Evolutionary conservation across 2,797 vertebrate genomes (phyloP), one percentile per base, ranked within the genome.

Genomic region (Enteromius paludinosus): DNA sequence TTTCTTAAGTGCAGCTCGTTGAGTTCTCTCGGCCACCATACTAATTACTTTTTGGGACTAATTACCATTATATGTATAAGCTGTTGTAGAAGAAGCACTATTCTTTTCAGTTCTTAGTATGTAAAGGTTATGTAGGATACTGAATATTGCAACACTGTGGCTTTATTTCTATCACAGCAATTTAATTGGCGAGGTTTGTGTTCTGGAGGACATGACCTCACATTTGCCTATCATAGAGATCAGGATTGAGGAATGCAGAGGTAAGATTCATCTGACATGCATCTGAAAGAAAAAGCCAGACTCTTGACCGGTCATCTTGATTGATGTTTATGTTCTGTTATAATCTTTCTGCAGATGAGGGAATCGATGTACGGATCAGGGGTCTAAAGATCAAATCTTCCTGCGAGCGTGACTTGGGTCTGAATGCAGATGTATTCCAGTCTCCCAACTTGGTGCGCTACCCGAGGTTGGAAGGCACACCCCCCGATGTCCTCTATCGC

Each of bases 341-440:
- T 74, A 8, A 15, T 79, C 33, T 38, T 81, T 73, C 20, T 11
- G 17, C 89, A 99, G 98, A 99, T 88, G 97, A 98, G 35, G 98
- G 98, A 0, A 99, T 99, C 56, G 98, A 99, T 8, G 98, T 99
- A 69, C 96, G 98, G 81, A 97, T 99, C 83, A 94, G 96, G 75
- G 97, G 97, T 25, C 91, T 99, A 88, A 99, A 99, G 94, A 98
- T 99, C 87, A 99, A 98, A 88, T 99, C 97, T 0, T 98, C 97
- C 0, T 96, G 96, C 71, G 97, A 98, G 87, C 93, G 97, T 76
- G 97, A 99, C 87, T 89, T 98, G 85, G 98, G 98, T 35, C 92
- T 99, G 81, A 98, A 96, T 2, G 96, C 97, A 0, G 97, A 99
- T 79, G 95, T 99, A 87, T 99, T 99, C 91, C 97, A 98, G 91